Conservation (phyloP, 1,140 invertebrate species). For the Ceratosolen solmsi region DNA sequence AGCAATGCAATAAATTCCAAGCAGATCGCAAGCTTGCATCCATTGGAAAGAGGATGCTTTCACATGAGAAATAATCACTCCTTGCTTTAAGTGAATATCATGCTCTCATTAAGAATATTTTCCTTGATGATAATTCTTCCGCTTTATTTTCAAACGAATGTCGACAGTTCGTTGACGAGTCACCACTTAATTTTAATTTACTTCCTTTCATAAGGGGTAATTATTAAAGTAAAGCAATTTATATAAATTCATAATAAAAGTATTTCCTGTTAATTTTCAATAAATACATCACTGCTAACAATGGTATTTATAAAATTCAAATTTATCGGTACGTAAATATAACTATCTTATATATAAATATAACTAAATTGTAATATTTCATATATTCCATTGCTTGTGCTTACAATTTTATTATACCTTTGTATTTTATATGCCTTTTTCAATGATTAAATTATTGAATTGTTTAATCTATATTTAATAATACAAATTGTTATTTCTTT, state of each 20-base stretch:
- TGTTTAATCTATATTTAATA: not conserved
- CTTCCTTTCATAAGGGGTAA: not conserved
- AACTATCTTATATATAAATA: too few relatives aligned
- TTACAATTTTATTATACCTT: not conserved
- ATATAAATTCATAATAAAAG: not conserved
- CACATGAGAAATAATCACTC: not conserved
- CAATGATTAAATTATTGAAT: not conserved
- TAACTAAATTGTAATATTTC: too few relatives aligned
- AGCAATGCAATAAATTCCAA: not conserved
- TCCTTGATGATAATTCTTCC: too few relatives aligned
- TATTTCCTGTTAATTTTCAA: not conserved
- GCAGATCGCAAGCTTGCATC: not conserved
- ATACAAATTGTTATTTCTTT: conserved; percentile 5
- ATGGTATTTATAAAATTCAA: not conserved
- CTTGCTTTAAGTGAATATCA: not conserved
- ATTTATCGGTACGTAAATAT: not conserved
- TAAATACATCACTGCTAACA: too few relatives aligned
- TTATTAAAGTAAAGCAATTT: not conserved
- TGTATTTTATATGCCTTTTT: not conserved
- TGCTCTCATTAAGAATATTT: too few relatives aligned
- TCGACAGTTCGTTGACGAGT: not conserved
- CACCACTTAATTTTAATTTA: not conserved
- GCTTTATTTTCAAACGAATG: too few relatives aligned
- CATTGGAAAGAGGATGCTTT: not conserved
- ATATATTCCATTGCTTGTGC: too few relatives aligned